phyloP scores from a whole-genome alignment of 1,140 invertebrate species.

The Bombus confusus region DNA sequence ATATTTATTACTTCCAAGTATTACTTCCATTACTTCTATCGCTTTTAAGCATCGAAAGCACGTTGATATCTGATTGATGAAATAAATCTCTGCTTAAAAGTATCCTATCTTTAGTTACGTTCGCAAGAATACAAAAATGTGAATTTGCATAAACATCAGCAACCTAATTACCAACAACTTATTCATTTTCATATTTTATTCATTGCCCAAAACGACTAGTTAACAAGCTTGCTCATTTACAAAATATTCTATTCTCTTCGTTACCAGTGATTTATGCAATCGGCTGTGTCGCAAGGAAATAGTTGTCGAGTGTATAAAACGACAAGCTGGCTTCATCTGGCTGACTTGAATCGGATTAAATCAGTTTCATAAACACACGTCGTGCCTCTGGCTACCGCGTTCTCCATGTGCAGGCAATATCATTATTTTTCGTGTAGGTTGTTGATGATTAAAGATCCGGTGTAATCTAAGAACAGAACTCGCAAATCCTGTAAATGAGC shows the following conservation, averaged over 20 bases:
- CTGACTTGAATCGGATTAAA: background rate
- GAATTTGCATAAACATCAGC: background rate
- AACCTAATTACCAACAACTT: background rate
- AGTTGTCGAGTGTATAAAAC: background rate
- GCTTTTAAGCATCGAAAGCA: no score
- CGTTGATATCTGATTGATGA: background rate
- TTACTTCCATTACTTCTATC: no score
- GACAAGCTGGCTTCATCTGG: background rate
- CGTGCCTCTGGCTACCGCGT: no score
- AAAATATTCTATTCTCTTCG: background rate
- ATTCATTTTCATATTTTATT: background rate
- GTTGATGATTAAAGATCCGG: conserved; percentile 4
- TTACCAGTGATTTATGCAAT: background rate
- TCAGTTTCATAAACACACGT: conserved; percentile 5
- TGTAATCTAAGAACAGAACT: background rate
- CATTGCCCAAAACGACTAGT: background rate
- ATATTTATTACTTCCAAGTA: no score
- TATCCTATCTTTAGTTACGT: background rate
- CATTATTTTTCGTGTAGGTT: background rate
- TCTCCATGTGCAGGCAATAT: background rate
- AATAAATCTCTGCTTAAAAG: background rate
- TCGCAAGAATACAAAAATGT: background rate
- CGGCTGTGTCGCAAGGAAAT: background rate
- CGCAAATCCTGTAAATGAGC: background rate
- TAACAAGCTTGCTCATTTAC: background rate